Evolutionary conservation across 2,888 invertebrate species (phyloP).

Genomic region (Boloria euphrosyne): DNA sequence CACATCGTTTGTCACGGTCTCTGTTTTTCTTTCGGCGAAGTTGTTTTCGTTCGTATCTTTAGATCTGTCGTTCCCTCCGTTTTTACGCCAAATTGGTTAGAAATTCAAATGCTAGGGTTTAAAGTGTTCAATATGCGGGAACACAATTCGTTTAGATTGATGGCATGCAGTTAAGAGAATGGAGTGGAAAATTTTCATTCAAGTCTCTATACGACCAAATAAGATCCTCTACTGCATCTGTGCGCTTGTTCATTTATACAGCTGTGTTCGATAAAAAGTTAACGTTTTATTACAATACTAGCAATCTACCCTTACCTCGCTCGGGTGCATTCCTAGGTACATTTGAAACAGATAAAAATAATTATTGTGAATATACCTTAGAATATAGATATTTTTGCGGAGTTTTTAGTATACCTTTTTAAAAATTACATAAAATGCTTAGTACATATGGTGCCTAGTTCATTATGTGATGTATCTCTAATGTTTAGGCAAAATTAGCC

Average conservation of each 20-base stretch:
- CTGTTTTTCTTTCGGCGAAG: constrained; percentile 53
- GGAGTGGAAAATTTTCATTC: constrained; percentile 37
- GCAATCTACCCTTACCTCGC: no score
- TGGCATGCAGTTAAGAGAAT: constrained; percentile 39
- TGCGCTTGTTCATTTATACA: neutral
- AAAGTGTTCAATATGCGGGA: constrained; percentile 45
- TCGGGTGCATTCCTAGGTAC: no score
- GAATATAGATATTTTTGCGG: no score
- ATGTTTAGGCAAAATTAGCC: no score
- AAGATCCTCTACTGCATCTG: constrained; percentile 19
- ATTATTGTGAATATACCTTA: no score
- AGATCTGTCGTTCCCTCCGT: constrained; percentile 50
- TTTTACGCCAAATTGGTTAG: constrained; percentile 63
- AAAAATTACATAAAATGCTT: no score
- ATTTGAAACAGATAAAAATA: no score
- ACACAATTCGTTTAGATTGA: constrained; percentile 49
- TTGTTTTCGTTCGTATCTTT: constrained; percentile 54
- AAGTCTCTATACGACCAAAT: constrained; percentile 20
- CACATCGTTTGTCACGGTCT: constrained; percentile 71
- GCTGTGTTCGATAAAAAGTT: no score
- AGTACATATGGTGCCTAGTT: no score
- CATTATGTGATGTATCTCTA: no score
- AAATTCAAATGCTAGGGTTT: constrained; percentile 47
- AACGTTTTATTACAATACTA: no score
- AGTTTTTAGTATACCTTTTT: no score